Base-by-base conservation (phyloP, 1,140 invertebrate genomes). In the Nylanderia fulva region DNA sequence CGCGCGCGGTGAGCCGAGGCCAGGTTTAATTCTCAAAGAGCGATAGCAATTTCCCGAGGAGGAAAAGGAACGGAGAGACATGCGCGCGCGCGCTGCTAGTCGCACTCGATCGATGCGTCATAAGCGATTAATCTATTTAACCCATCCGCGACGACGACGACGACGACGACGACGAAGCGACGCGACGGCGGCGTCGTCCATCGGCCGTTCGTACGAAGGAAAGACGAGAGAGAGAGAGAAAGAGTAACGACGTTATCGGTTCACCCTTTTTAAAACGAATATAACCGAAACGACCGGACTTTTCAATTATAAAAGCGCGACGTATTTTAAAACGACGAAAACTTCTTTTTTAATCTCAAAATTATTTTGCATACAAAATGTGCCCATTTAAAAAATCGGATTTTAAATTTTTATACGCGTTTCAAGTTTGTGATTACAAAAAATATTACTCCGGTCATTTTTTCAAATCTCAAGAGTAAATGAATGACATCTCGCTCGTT, bases 121-220 rank as follows among this genome's bases (percentile, higher is more conserved):
- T 88, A 84, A 89, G 88, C 87, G 85, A 89, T 89, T 89, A 89
- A 89, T 89, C 88, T 89, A 89, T 89, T 89, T 89, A 89, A 89
- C 88, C 71, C 86, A 86, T 89, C 72, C 85, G 75, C 64, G 74
- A 21, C 29, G 54, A 58, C 42, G 42, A 21, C 42, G n/a, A n/a
- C n/a, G n/a, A n/a, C n/a, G n/a, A n/a, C n/a, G n/a, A n/a, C n/a
- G n/a, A n/a, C n/a, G n/a, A n/a, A n/a, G n/a, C n/a, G n/a, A n/a
- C 85, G 75, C 64, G 74, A 21, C 29, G 54, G 42, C 42, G 42
- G 15, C 42, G 58, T 74, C 69, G 68, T 52, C 84, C 56, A 80
- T 52, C 69, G 54, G 74, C 66, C 76, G 42, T 66, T 29, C 52
- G 76, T 75, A 75, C 66, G 72, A 83, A 85, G 87, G 71, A 82